Percentiles rank a stretch among this genome's conserved stretches.
Evolutionary conservation across 2,888 invertebrate species (phyloP).

Genomic region (Bugula neritina): DNA sequence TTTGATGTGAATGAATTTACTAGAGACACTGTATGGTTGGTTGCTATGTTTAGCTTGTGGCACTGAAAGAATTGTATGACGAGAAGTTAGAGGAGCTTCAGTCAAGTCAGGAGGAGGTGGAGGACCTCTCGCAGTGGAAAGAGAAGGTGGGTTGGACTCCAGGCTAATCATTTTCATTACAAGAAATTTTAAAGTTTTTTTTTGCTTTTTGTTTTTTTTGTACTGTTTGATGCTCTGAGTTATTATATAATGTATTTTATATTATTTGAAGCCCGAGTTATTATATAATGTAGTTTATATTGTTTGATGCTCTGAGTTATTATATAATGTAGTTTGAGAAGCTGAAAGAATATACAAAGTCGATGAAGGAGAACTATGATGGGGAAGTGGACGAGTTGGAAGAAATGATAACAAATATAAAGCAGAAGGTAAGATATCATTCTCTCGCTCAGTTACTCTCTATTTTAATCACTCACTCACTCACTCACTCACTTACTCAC

Average conservation of each 20-base stretch:
- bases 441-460: too few species aligned
- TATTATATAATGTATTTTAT: background rate
- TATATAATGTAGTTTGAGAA: slow-evolving; percentile 41
- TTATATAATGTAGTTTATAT: background rate
- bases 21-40: too few species aligned
- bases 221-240: background rate
- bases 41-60: slow-evolving; percentile 4
- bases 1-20: too few species aligned
- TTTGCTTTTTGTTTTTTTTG: too few species aligned
- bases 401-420: slow-evolving; percentile 7
- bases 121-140: slow-evolving; percentile 42
- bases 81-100: slow-evolving; percentile 18
- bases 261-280: background rate
- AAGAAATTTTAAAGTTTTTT: too few species aligned
- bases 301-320: background rate
- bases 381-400: slow-evolving; percentile 40
- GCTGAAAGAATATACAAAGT: slow-evolving; percentile 40
- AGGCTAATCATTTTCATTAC: background rate
- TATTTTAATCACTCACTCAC: too few species aligned
- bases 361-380: slow-evolving; percentile 48
- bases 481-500: too few species aligned
- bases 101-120: slow-evolving; percentile 37
- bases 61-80: slow-evolving; percentile 18
- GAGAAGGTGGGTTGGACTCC: slow-evolving; percentile 38
- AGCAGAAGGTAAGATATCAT: slow-evolving; percentile 20